phyloP scores from a whole-genome alignment of 2,113 vertebrate genomes.

The Prochilodus magdalenae region DNA sequence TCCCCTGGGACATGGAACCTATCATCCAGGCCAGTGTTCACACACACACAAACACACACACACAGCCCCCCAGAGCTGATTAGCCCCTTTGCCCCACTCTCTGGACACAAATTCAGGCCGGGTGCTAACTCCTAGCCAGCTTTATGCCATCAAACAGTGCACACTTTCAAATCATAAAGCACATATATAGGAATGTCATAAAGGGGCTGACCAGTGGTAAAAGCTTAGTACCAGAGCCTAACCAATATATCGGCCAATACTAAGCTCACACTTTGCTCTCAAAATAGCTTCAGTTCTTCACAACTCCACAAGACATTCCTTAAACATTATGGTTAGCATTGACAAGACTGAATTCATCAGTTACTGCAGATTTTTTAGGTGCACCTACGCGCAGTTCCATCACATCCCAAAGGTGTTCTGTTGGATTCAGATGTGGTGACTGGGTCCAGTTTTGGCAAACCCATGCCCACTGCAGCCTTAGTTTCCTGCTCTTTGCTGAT shows the following conservation, averaged over 20 bases:
- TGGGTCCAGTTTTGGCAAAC: no score
- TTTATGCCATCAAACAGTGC: background rate
- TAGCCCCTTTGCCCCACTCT: constrained; percentile 56
- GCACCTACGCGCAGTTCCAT: no score
- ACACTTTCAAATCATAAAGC: background rate
- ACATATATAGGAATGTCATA: constrained; percentile 20
- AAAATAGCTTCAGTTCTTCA: no score
- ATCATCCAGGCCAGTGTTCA: constrained; percentile 59
- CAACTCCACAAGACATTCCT: no score
- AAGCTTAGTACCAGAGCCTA: background rate
- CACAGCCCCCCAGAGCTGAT: constrained; percentile 66
- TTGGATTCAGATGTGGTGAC: no score
- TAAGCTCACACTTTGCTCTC: background rate
- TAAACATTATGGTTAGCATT: no score
- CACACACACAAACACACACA: constrained; percentile 52
- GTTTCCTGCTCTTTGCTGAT: no score
- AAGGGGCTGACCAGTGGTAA: background rate
- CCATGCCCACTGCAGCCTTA: no score
- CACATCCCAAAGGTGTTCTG: no score
- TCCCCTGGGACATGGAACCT: constrained; percentile 63
- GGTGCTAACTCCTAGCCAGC: constrained; percentile 10
- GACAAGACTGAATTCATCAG: no score
- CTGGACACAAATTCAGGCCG: constrained; percentile 55
- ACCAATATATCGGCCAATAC: background rate
- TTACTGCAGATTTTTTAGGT: no score